Conservation (phyloP, 2,113 vertebrate genomes). For the Typhlomys cinereus region DNA sequence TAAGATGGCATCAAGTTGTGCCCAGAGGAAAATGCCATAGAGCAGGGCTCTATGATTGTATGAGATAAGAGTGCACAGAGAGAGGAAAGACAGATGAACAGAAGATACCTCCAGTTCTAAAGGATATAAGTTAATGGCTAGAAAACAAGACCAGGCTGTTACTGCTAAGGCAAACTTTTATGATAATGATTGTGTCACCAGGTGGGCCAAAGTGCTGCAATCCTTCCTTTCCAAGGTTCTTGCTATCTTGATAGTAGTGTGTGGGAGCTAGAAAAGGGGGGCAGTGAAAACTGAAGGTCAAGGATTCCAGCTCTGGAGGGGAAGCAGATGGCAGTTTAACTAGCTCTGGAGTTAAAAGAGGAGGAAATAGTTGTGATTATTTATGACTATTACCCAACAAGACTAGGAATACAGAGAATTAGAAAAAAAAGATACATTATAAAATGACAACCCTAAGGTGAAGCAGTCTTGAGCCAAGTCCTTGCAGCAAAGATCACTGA, state of each 20-base stretch:
- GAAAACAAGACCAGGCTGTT: neutral
- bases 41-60: neutral
- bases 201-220: neutral
- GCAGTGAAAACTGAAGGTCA: neutral
- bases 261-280: neutral
- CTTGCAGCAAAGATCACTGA: neutral
- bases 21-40: too few species aligned
- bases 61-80: neutral
- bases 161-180: neutral
- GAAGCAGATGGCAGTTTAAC: neutral
- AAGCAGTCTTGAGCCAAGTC: neutral
- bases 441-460: neutral
- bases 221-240: neutral
- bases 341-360: neutral
- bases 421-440: neutral
- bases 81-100: neutral
- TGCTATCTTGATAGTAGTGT: neutral
- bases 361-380: neutral
- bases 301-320: neutral
- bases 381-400: neutral
- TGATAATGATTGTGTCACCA: neutral
- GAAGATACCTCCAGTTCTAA: neutral
- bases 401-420: neutral
- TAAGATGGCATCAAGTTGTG: too few species aligned
- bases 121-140: neutral